Conservation (phyloP, 2,113 vertebrate genomes). For the Polypterus senegalus region DNA sequence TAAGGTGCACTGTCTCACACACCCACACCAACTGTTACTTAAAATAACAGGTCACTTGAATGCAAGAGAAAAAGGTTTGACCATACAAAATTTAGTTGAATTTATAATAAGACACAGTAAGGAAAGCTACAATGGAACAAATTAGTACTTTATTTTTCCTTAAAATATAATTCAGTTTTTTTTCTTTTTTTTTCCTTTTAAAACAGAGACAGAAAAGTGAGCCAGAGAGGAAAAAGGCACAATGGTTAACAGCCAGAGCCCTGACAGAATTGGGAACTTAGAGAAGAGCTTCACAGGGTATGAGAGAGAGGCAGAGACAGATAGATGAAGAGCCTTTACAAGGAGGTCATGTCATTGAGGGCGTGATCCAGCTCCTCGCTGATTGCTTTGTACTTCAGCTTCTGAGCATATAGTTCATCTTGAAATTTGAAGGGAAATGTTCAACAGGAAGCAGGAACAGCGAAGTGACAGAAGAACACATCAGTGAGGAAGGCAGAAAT, state of each 20-base stretch:
- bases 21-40: no score
- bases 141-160: no score
- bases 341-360: constrained; percentile 74
- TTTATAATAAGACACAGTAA: no score
- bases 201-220: no score
- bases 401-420: constrained; percentile 83
- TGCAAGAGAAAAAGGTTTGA: no score
- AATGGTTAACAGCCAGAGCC: constrained; percentile 1
- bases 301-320: constrained; percentile 1
- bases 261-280: no score
- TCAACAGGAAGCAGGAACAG: constrained; percentile 15
- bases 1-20: no score
- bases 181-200: no score
- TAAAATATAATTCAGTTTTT: no score
- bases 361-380: constrained; percentile 77
- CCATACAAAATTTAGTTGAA: no score
- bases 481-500: constrained; percentile 26
- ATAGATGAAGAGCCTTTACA: constrained; percentile 35
- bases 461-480: constrained; percentile 3
- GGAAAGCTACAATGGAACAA: no score
- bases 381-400: constrained; percentile 80
- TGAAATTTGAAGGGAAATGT: constrained; percentile 22
- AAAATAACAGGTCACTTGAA: no score
- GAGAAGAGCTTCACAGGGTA: background rate
- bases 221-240: background rate